Base-by-base conservation (phyloP, 2,888 invertebrate genomes). In the Epicampocera succincta region DNA sequence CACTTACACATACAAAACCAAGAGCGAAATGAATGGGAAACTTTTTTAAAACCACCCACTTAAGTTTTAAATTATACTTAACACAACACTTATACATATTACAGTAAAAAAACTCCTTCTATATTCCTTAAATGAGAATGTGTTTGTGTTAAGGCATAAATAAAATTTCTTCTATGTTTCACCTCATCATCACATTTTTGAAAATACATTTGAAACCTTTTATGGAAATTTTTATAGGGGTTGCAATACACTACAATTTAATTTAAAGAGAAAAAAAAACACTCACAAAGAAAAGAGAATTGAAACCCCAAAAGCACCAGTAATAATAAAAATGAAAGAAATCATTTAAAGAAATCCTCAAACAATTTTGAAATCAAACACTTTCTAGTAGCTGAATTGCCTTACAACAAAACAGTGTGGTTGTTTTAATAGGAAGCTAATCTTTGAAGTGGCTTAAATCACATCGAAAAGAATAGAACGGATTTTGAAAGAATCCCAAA, bases 21-120 rank as follows among this genome's bases (percentile, higher is more conserved):
- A 33, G 33, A 33, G 33, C 5, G 9, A 33, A 48, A 44, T 25
- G 61, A 42, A 25, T 29, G 29, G 33, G 1, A 38, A 56, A 50
- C 50, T 75, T 75, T 54, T n/a, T 61, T 73, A 71, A 82, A 82
- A 71, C 71, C 71, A 78, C 78, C 74, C 74, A 74, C 58, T 71
- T 61, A 33, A 60, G 61, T 46, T 60, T 66, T 17, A 52, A 66
- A 66, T 54, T 63, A 73, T 60, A 77, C 75, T 71, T 74, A 73
- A 71, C 5, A 52, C 61, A 76, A 60, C 48, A 46, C 58, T 58
- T 61, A 42, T 56, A 15, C 19, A 33, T 12, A n/a, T 66, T 54
- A 56, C 15, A 69, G 11, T 17, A 17, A 33, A 21, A 29, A 3
- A 33, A 33, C 52, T 42, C 5, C 21, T 9, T 60, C 8, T n/a